phyloP scores from a whole-genome alignment of 2,113 vertebrate species.

The Phodopus roborovskii region DNA sequence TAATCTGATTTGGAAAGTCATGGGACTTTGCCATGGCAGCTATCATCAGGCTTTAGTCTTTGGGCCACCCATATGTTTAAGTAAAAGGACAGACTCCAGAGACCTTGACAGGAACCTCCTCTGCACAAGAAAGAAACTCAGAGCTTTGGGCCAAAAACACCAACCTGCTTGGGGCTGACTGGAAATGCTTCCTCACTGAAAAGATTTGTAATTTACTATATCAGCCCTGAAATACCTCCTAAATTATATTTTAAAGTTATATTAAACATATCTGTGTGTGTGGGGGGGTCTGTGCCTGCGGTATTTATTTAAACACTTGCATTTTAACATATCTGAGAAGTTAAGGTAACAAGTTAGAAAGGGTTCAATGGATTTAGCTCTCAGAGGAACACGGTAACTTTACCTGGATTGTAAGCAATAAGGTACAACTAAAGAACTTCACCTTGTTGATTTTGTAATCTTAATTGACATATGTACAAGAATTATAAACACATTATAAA shows the following conservation, averaged over 20 bases:
- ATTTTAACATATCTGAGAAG: constrained; percentile 21
- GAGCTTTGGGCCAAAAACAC: background rate
- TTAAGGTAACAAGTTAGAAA: constrained; percentile 45
- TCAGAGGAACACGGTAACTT: constrained; percentile 56
- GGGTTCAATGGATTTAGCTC: constrained; percentile 37
- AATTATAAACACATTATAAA: constrained; percentile 19
- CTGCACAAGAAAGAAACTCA: background rate
- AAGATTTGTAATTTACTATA: constrained; percentile 47
- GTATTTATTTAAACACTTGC: constrained; percentile 45
- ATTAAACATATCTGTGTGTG: constrained; percentile 21
- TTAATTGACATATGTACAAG: constrained; percentile 29
- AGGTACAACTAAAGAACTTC: constrained; percentile 21
- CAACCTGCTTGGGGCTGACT: background rate
- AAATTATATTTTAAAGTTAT: constrained; percentile 28
- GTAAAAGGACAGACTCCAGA: background rate
- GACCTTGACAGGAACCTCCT: background rate
- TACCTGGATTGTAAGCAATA: constrained; percentile 50
- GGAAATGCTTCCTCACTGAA: background rate
- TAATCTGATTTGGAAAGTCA: background rate
- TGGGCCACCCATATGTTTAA: background rate
- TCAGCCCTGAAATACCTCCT: constrained; percentile 40
- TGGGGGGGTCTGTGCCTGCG: background rate
- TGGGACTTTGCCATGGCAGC: background rate
- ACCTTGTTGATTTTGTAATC: constrained; percentile 35
- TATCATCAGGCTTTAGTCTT: background rate